Percentiles rank a stretch among this genome's conserved stretches.
Conservation (phyloP, 2,888 invertebrate species). For the Epirrhoe alternata region DNA sequence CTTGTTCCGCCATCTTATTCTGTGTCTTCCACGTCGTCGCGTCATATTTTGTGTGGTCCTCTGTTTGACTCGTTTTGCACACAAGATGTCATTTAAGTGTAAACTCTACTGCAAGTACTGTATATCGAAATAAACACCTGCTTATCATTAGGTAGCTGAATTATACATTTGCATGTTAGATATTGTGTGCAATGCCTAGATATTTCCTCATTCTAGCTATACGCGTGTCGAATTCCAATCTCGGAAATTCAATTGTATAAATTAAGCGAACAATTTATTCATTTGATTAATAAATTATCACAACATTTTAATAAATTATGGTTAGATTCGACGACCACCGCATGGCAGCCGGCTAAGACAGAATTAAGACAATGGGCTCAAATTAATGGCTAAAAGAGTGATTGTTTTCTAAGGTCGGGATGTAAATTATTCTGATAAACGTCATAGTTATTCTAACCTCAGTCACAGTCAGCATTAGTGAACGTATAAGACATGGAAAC, state of each 20-base stretch:
- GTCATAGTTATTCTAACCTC: too few relatives aligned
- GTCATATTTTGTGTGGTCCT: too few relatives aligned
- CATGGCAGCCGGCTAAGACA: background rate
- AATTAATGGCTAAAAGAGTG: too few relatives aligned
- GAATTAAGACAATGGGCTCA: too few relatives aligned
- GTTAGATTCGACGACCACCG: conserved; percentile 1
- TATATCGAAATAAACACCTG: background rate
- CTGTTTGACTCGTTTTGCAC: too few relatives aligned
- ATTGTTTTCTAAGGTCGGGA: too few relatives aligned
- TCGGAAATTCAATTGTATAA: conserved; percentile 21
- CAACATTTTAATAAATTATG: conserved; percentile 25
- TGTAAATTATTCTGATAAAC: too few relatives aligned
- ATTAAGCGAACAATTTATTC: conserved; percentile 14
- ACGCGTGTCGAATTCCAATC: conserved; percentile 27
- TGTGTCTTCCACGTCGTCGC: too few relatives aligned
- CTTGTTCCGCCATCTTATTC: too few relatives aligned
- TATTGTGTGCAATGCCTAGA: conserved; percentile 14
- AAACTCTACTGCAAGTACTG: background rate
- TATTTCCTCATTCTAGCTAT: conserved; percentile 22
- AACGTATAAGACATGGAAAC: too few relatives aligned
- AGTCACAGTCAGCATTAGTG: too few relatives aligned
- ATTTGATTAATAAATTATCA: conserved; percentile 22
- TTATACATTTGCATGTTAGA: background rate
- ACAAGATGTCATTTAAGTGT: too few relatives aligned
- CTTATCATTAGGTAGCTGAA: conserved; percentile 2